Evolutionary conservation across 1,140 invertebrate species (phyloP).

Genomic region (Muscidifurax raptorellus): DNA sequence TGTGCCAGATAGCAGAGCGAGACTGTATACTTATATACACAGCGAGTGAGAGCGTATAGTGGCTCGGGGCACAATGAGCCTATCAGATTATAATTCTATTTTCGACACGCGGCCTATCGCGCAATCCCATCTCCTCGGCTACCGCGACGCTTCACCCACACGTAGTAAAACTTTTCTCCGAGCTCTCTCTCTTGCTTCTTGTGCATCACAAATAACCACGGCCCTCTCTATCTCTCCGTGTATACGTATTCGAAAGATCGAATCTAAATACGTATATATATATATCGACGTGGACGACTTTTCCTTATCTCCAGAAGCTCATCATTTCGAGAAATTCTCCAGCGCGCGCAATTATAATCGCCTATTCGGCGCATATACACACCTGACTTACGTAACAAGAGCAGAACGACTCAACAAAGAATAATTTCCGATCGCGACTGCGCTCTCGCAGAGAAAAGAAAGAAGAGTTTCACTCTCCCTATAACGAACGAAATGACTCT

Average conservation of each 20-base stretch:
- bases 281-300: not conserved
- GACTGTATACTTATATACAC: not conserved
- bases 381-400: slow-evolving; percentile 38
- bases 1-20: slow-evolving; percentile 65
- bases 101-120: slow-evolving; percentile 74
- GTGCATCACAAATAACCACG: slow-evolving; percentile 25
- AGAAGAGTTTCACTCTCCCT: slow-evolving; percentile 10
- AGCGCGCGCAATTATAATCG: not conserved
- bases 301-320: not conserved
- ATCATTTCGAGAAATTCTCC: slow-evolving; percentile 22
- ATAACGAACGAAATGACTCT: slow-evolving; percentile 45
- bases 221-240: not conserved
- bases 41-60: slow-evolving; percentile 51
- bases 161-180: slow-evolving; percentile 25
- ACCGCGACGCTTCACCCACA: slow-evolving; percentile 59
- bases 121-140: slow-evolving; percentile 73
- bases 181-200: not conserved
- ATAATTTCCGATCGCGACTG: slow-evolving; percentile 46
- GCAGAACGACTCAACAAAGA: slow-evolving; percentile 41
- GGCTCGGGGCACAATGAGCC: slow-evolving; percentile 73
- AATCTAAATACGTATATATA: not conserved
- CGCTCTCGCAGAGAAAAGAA: not conserved
- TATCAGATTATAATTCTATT: slow-evolving; percentile 77
- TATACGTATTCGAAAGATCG: not conserved
- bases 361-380: too few species aligned